Evolutionary conservation across 2,797 vertebrate species (phyloP).

Genomic region (Liasis olivaceus): DNA sequence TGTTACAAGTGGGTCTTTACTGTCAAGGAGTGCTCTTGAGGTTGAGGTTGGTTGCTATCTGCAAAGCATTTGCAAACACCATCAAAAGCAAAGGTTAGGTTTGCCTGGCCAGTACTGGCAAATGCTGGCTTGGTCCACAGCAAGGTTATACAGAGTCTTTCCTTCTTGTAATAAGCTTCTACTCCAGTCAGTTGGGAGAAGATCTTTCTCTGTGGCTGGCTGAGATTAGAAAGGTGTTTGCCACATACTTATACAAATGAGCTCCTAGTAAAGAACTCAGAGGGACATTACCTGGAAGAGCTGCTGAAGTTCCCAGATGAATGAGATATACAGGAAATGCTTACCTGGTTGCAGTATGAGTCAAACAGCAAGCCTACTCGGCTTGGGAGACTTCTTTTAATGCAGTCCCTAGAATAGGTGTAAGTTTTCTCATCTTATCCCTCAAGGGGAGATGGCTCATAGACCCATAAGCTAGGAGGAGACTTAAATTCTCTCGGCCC

Average conservation of each 20-base stretch:
- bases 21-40: not conserved
- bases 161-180: not conserved
- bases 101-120: not conserved
- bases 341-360: constrained; percentile 33
- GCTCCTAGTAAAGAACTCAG: not conserved
- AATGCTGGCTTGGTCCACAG: not conserved
- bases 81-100: not conserved
- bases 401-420: not conserved
- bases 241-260: not conserved
- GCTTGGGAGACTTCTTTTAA: constrained; percentile 5
- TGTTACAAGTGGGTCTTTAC: not conserved
- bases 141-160: not conserved
- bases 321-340: constrained; percentile 16
- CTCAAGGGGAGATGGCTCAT: not conserved
- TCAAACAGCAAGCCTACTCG: constrained; percentile 23
- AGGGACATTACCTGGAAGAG: not conserved
- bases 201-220: not conserved
- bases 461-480: not conserved
- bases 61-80: not conserved
- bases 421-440: not conserved
- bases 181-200: not conserved
- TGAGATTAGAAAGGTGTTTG: rapidly evolving
- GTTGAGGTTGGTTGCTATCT: too few species aligned
- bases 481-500: not conserved
- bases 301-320: constrained; percentile 26